Evolutionary conservation across 2,888 invertebrate species (phyloP).

Genomic region (Agrochola lota): DNA sequence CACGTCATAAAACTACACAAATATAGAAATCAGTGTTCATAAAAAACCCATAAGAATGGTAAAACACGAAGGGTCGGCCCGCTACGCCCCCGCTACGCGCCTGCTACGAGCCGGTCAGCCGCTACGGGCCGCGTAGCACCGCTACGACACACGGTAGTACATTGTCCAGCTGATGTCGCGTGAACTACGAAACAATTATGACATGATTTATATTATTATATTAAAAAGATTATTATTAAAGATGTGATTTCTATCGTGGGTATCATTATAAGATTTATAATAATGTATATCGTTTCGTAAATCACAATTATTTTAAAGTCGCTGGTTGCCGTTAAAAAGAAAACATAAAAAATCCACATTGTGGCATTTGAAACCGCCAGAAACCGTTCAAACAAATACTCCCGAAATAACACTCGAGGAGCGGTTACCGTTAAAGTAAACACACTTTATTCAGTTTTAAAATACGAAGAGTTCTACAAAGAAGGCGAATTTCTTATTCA

Average conservation of each 20-base stretch:
- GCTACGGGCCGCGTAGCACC: constrained; percentile 46
- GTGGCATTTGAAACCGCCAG: constrained; percentile 14
- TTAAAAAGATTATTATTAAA: neutral
- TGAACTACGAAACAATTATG: constrained; percentile 2
- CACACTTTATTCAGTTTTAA: constrained; percentile 71
- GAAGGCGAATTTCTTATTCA: constrained; percentile 83
- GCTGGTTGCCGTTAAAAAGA: neutral
- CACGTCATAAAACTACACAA: constrained; percentile 72
- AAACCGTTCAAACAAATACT: constrained; percentile 57
- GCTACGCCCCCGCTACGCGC: constrained; percentile 44
- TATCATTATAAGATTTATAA: neutral
- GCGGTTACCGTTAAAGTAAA: constrained; percentile 69
- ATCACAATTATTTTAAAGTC: neutral
- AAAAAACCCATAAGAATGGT: constrained; percentile 70
- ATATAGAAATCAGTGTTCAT: constrained; percentile 79
- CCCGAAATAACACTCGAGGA: constrained; percentile 52
- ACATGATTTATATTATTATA: neutral
- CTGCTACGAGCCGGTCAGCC: constrained; percentile 45
- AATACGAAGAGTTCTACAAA: constrained; percentile 70
- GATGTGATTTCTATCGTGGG: neutral
- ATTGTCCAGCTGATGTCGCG: constrained; percentile 1
- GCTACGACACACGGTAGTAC: constrained; percentile 47
- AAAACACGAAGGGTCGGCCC: constrained; percentile 64
- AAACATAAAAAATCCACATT: constrained; percentile 7
- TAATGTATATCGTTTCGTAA: neutral